A percentile compares a stretch with the other conserved stretches of the same genome.
Conservation (phyloP, 2,888 invertebrate species). For the Tiliacea citrago region DNA sequence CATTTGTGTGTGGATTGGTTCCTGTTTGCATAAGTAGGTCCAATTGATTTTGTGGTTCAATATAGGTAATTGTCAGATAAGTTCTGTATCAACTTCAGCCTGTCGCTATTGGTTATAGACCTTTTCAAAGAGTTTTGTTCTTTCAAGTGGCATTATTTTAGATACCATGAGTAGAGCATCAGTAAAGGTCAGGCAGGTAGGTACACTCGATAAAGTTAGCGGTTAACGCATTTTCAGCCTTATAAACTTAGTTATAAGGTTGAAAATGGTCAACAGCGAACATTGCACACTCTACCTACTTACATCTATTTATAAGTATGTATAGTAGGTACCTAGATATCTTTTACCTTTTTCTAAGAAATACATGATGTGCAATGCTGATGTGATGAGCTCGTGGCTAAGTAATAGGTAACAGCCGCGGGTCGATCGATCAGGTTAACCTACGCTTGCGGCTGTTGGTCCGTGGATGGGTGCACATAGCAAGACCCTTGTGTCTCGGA, state of each 20-base stretch:
- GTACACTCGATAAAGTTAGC: neutral
- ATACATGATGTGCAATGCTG: too few species aligned
- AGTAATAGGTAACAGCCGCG: too few species aligned
- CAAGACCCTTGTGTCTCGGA: too few species aligned
- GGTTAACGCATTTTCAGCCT: neutral
- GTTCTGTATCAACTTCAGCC: slow-evolving; percentile 6
- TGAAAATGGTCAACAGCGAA: neutral
- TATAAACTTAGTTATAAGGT: neutral
- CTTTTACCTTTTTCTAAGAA: too few species aligned
- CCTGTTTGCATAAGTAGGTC: too few species aligned
- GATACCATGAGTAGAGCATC: neutral
- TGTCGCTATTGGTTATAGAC: neutral
- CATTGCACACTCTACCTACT: neutral
- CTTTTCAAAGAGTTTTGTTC: slow-evolving; percentile 12
- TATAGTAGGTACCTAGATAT: too few species aligned
- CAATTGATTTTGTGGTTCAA: slow-evolving; percentile 2
- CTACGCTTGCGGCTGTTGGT: too few species aligned
- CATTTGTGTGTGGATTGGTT: too few species aligned
- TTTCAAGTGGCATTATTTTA: slow-evolving; percentile 20
- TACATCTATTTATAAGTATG: neutral
- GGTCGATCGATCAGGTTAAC: too few species aligned
- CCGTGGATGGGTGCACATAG: too few species aligned
- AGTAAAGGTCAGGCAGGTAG: neutral
- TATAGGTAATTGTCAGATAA: neutral
- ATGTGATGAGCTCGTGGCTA: too few species aligned